Evolutionary conservation across 2,797 vertebrate species (phyloP).

Genomic region (Masticophis lateralis): DNA sequence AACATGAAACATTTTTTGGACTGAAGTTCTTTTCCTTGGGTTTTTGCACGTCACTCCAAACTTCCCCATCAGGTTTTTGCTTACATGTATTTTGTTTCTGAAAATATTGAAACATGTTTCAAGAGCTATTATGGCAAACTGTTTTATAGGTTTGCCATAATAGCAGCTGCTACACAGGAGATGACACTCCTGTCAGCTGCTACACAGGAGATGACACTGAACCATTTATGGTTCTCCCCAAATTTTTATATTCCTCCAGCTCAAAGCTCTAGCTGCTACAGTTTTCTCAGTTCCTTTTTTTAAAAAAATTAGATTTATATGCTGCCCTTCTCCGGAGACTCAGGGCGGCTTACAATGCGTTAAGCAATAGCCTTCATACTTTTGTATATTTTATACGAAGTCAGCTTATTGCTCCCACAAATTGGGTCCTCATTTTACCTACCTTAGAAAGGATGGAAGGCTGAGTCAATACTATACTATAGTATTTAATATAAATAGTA

Average conservation of each 20-base stretch:
- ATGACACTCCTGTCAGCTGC: no score
- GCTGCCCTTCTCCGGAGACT: no score
- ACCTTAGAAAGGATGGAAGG: no score
- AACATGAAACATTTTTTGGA: neutral
- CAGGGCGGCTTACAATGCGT: no score
- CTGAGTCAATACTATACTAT: no score
- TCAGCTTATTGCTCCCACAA: no score
- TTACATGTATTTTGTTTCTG: neutral
- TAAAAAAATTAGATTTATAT: no score
- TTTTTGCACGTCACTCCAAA: neutral
- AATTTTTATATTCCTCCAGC: neutral
- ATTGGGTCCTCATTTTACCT: no score
- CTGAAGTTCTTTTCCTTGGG: neutral
- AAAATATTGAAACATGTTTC: neutral
- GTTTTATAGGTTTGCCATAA: neutral
- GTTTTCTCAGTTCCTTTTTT: neutral
- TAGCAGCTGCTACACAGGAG: neutral
- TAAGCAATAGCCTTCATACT: no score
- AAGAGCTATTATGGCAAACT: neutral
- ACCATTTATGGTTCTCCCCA: neutral
- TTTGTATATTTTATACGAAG: no score
- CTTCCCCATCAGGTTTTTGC: neutral
- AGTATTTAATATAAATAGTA: neutral
- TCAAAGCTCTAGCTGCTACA: neutral
- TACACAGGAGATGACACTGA: neutral